Conservation (phyloP, 1,140 invertebrate species). For the Daktulosphaira vitifoliae region DNA sequence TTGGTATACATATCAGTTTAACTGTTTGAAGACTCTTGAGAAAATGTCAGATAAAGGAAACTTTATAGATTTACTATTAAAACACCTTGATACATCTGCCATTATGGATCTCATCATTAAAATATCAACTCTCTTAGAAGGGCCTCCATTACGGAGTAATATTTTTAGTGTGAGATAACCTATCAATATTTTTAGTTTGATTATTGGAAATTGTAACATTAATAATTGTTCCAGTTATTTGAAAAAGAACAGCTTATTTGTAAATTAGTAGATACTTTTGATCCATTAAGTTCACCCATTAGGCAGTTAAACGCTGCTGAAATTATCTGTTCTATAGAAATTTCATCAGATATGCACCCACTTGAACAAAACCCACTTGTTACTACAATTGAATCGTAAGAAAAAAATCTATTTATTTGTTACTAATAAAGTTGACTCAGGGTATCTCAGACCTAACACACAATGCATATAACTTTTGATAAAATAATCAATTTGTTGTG, state of each 20-base stretch:
- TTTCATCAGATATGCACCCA: constrained; percentile 36
- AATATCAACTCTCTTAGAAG: constrained; percentile 76
- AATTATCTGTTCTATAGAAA: constrained; percentile 51
- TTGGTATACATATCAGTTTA: constrained; percentile 84
- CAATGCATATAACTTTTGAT: no score
- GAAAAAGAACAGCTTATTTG: constrained; percentile 77
- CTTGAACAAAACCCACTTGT: constrained; percentile 25
- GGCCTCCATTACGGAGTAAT: constrained; percentile 63
- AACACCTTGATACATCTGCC: constrained; percentile 86
- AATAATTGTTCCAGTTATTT: constrained; percentile 71
- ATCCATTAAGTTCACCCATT: constrained; percentile 60
- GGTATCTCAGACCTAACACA: no score
- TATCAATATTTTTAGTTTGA: no score
- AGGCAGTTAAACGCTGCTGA: constrained; percentile 73
- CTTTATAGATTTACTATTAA: constrained; percentile 75
- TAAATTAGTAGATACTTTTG: constrained; percentile 68
- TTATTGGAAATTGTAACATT: no score
- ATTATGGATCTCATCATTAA: constrained; percentile 89
- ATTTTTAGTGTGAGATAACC: constrained; percentile 66
- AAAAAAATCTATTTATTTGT: not conserved
- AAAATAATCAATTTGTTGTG: no score
- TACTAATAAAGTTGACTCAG: not conserved
- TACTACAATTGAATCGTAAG: constrained; percentile 29
- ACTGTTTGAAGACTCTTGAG: constrained; percentile 80
- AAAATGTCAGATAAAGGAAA: constrained; percentile 78